Conservation (phyloP, 2,888 invertebrate species). For the Pachycephus smyrnensis region DNA sequence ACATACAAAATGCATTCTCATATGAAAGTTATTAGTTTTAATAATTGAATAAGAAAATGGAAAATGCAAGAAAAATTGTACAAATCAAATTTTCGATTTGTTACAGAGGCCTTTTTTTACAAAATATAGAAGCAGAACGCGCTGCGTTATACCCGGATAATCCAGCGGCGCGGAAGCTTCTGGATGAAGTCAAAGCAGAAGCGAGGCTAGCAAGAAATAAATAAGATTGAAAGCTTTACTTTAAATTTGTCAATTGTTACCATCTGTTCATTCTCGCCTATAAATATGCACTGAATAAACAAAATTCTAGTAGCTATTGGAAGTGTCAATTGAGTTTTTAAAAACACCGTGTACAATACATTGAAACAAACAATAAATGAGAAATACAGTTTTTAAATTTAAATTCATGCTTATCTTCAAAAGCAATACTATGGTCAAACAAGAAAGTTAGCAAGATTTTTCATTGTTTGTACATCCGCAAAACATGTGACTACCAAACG, state of each 20-base stretch:
- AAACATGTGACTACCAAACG: too few species aligned
- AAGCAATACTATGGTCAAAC: too few species aligned
- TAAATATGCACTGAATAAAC: not conserved
- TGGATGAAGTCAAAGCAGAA: not conserved
- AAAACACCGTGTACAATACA: too few species aligned
- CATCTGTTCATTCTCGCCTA: not conserved
- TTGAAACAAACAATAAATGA: not conserved
- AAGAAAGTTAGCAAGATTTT: too few species aligned
- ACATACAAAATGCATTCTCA: not conserved
- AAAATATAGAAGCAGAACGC: constrained; percentile 20
- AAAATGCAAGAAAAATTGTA: not conserved
- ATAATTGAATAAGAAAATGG: not conserved
- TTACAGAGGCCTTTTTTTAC: constrained; percentile 27
- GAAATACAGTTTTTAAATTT: not conserved
- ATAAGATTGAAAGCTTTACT: not conserved
- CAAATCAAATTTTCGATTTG: not conserved
- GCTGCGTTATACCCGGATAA: constrained; percentile 2
- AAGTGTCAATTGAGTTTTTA: not conserved
- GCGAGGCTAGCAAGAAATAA: not conserved
- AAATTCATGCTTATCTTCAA: not conserved
- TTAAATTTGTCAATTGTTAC: not conserved
- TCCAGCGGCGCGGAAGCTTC: not conserved
- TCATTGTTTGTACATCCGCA: too few species aligned
- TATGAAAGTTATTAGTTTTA: not conserved
- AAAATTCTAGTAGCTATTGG: not conserved